These are phyloP conservation scores for Cotesia congregata DNA, from an alignment of 2,888 invertebrate genomes.

Conservation along the genomic window DNA sequence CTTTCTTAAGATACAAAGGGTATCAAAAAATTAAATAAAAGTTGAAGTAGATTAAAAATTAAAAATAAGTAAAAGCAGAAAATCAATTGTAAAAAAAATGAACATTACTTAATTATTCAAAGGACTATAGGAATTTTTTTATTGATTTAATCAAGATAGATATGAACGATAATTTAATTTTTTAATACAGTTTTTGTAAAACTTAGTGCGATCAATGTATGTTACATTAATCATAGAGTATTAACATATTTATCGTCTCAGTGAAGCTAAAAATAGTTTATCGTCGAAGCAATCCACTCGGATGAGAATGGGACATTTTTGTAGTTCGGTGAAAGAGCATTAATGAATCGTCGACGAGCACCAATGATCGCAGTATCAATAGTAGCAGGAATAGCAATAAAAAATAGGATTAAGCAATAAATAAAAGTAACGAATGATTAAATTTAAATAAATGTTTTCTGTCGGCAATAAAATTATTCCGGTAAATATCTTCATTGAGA, in stretches of 20 bases:
- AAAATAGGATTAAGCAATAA: constrained; percentile 1
- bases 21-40: no score
- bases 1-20: no score
- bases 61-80: no score
- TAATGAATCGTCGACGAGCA: constrained; percentile 51
- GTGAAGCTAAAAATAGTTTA: constrained; percentile 49
- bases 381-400: background rate
- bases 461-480: background rate
- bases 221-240: constrained; percentile 57
- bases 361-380: constrained; percentile 43
- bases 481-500: background rate
- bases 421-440: background rate
- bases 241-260: constrained; percentile 62
- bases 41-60: no score
- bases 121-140: no score
- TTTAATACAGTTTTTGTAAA: constrained; percentile 43
- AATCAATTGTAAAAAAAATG: no score
- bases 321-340: constrained; percentile 49
- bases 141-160: no score
- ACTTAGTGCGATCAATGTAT: constrained; percentile 61
- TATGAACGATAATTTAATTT: no score
- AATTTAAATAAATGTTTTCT: background rate
- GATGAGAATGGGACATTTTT: constrained; percentile 57
- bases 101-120: no score
- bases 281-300: constrained; percentile 51